Evolutionary conservation across 1,140 invertebrate genomes (phyloP).

Genomic region (Laupala kohalensis): DNA sequence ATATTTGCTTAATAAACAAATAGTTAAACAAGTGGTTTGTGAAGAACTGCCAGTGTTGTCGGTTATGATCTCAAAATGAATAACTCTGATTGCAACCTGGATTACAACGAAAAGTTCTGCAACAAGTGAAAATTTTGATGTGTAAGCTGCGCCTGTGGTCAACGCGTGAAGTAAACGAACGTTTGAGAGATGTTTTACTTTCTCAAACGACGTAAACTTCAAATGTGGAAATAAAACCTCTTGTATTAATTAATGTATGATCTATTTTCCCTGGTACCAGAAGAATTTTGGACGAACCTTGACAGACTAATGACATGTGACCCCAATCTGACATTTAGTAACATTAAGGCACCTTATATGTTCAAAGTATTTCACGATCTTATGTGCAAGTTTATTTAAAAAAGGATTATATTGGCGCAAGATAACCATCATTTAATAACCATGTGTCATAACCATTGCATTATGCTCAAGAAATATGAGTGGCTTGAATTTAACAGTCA

Average conservation of each 20-base stretch:
- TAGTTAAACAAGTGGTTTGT: neutral
- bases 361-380: too few species aligned
- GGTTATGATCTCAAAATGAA: neutral
- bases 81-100: neutral
- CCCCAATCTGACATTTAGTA: slow-evolving; percentile 41
- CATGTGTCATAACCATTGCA: too few species aligned
- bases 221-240: neutral
- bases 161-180: neutral
- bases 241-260: neutral
- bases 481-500: neutral
- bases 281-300: neutral
- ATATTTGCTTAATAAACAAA: neutral
- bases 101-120: neutral
- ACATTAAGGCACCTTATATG: slow-evolving; percentile 18
- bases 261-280: neutral
- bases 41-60: neutral
- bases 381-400: neutral
- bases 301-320: slow-evolving; percentile 36
- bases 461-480: neutral
- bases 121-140: slow-evolving; percentile 1
- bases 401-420: neutral
- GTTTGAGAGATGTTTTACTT: neutral
- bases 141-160: neutral
- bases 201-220: neutral
- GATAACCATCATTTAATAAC: neutral